A percentile compares a stretch with the other conserved stretches of the same genome.
Evolutionary conservation across 1,140 invertebrate species (phyloP).

Genomic region (Atta colombica): DNA sequence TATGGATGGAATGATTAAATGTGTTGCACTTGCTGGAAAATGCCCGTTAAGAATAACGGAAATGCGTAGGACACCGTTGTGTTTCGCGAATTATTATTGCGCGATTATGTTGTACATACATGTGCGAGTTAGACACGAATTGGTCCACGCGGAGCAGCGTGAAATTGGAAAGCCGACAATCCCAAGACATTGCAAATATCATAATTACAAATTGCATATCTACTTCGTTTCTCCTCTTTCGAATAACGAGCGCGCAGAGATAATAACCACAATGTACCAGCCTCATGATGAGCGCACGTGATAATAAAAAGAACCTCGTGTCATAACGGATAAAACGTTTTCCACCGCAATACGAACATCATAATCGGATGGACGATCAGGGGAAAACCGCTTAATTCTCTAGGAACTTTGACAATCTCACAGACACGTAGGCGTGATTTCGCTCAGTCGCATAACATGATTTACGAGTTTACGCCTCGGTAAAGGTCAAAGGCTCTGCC

Average conservation of each 20-base stretch:
- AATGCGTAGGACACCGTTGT: not conserved
- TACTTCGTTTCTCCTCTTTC: constrained; percentile 25
- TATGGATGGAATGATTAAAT: no score
- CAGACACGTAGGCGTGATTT: constrained; percentile 38
- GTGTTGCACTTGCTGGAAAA: no score
- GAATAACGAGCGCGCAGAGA: constrained; percentile 39
- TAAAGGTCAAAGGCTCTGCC: constrained; percentile 58
- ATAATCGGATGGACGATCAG: constrained; percentile 13
- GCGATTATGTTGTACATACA: not conserved
- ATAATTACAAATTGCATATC: constrained; percentile 6
- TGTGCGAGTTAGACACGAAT: not conserved
- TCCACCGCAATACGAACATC: not conserved
- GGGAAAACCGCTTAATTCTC: not conserved
- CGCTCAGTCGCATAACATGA: constrained; percentile 56
- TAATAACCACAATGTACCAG: constrained; percentile 39
- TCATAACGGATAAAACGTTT: constrained; percentile 38
- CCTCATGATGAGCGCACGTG: constrained; percentile 33
- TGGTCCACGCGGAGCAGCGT: not conserved
- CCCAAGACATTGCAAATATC: constrained; percentile 34
- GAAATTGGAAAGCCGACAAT: constrained; percentile 45
- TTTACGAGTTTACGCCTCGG: constrained; percentile 57
- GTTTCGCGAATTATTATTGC: not conserved
- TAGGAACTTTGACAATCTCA: constrained; percentile 1
- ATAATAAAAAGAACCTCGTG: constrained; percentile 43
- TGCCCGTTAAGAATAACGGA: not conserved